Percentiles rank a stretch among this genome's conserved stretches.
phyloP scores from a whole-genome alignment of 2,888 invertebrate species.

The Keiferia lycopersicella region DNA sequence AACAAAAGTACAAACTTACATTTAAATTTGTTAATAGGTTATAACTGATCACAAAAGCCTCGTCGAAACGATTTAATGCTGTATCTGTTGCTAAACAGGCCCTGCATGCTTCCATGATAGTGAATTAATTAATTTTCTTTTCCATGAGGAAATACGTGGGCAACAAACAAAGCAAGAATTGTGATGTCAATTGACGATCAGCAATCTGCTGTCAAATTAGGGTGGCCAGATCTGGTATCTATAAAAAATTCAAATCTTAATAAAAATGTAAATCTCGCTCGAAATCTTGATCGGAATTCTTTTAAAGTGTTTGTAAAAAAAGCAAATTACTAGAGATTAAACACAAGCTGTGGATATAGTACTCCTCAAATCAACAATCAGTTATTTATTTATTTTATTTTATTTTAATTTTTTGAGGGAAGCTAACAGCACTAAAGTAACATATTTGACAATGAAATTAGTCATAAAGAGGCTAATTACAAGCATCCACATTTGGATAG shows the following conservation, averaged over 20 bases:
- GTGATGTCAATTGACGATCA: too few relatives aligned
- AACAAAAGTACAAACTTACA: constrained; percentile 44
- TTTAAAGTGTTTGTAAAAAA: too few relatives aligned
- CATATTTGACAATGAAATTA: too few relatives aligned
- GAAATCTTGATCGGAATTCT: too few relatives aligned
- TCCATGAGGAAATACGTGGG: not conserved
- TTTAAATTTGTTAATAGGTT: constrained; percentile 60
- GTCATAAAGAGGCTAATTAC: too few relatives aligned
- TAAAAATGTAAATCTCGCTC: not conserved
- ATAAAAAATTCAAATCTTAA: not conserved
- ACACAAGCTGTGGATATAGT: too few relatives aligned
- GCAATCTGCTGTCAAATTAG: not conserved
- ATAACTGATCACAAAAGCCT: constrained; percentile 48
- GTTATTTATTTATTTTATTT: too few relatives aligned
- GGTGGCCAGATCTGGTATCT: not conserved
- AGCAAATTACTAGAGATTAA: too few relatives aligned
- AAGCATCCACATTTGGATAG: too few relatives aligned
- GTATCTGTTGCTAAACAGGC: constrained; percentile 52
- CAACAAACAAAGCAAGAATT: not conserved
- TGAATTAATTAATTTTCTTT: not conserved
- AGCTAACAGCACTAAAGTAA: too few relatives aligned
- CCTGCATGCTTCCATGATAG: constrained; percentile 56
- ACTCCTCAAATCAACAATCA: too few relatives aligned
- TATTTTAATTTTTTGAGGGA: too few relatives aligned
- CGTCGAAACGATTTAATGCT: constrained; percentile 46